Base-by-base conservation (phyloP, 2,888 invertebrate genomes). In the Allolobophora icterica region DNA sequence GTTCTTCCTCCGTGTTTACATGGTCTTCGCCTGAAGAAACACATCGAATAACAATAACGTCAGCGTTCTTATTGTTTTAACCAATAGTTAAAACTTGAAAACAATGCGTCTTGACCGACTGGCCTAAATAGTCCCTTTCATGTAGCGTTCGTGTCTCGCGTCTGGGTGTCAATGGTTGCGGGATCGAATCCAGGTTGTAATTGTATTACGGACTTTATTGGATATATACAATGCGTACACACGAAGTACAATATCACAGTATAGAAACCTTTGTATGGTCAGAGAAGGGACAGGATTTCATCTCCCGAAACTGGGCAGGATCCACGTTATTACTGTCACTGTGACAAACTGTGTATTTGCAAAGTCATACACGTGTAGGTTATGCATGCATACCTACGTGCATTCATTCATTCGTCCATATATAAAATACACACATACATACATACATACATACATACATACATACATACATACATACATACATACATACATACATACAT, bases 391-490 rank as follows among this genome's bases (percentile, higher is more conserved):
- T 13, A 90, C 90, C 6, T 90, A 2, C 90, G 42, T 38, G 11
- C 91, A 91, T 38, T 35, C 90, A 91, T 52, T 11, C 34, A 91
- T 42, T 11, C 52, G 91, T 42, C 91, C 90, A n/a, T n/a, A n/a
- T n/a, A n/a, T n/a, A n/a, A n/a, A n/a, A 91, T 42, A 90, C n/a
- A 90, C 33, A 91, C 38, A 90, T 35, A 90, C 33, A 91, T 58
- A 90, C 35, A 89, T 58, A 90, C 35, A 91, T 52, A 91, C 58
- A 89, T 45, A 91, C 35, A 83, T 52, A 91, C n/a, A 91, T 91
- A 84, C 52, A 91, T 42, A 91, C 71, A 91, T 84, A 91, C 52
- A 33, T 34, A 33, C 2, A 84, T 6, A 84, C 35, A 52, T 84
- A 52, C 34, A 19, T 83, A 89, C 21, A 38, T 83, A 91, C 58